Conservation (phyloP, 2,113 vertebrate species). For the Poicephalus meyeri region DNA sequence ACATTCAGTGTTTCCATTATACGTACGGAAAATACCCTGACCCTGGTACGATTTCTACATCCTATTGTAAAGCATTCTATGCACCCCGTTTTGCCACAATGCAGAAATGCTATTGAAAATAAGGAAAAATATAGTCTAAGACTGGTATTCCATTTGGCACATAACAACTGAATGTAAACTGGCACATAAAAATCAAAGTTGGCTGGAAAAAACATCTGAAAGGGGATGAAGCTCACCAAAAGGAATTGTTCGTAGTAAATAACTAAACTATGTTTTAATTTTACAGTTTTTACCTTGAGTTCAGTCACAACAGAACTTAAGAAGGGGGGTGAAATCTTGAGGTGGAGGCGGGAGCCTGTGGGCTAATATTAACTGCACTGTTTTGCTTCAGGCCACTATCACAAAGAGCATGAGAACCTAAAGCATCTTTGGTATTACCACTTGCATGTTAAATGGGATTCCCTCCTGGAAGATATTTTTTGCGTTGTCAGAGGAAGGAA, state of each 20-base stretch:
- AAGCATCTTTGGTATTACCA: conserved; percentile 28
- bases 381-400: conserved; percentile 52
- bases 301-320: background rate
- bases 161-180: background rate
- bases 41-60: background rate
- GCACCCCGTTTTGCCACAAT: background rate
- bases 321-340: background rate
- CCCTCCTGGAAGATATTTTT: conserved; percentile 73
- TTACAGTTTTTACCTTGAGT: background rate
- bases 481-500: conserved; percentile 69
- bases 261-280: background rate
- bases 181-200: background rate
- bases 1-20: background rate
- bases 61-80: background rate
- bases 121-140: background rate
- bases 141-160: background rate
- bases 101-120: background rate
- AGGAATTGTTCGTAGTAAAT: background rate
- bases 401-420: conserved; percentile 39
- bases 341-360: background rate
- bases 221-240: background rate
- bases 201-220: background rate
- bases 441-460: conserved; percentile 68
- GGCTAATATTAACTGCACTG: conserved; percentile 9
- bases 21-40: fast-evolving